Evolutionary conservation across 2,888 invertebrate species (phyloP).

Genomic region (Oscheius sp.): DNA sequence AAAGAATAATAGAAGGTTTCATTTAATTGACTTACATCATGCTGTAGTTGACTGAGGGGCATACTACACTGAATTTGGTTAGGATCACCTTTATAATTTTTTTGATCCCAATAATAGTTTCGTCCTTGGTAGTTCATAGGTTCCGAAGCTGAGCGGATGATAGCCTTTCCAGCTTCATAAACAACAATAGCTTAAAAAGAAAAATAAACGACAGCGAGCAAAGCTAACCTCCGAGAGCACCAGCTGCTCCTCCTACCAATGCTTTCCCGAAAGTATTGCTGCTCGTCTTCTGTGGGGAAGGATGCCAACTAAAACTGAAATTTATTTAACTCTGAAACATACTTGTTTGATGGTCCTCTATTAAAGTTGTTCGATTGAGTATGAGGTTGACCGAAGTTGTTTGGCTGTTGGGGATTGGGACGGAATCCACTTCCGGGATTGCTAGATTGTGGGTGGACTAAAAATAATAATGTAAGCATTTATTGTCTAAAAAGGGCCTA

Average conservation of each 20-base stretch:
- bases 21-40: conserved; percentile 13
- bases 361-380: conserved; percentile 30
- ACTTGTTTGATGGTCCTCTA: conserved; percentile 12
- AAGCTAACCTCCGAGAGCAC: conserved; percentile 46
- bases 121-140: conserved; percentile 62
- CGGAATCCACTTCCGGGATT: neutral
- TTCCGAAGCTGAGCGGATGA: conserved; percentile 58
- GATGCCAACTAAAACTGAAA: conserved; percentile 22
- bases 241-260: conserved; percentile 70
- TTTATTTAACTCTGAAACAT: neutral
- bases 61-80: conserved; percentile 58
- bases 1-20: neutral
- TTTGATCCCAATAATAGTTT: conserved; percentile 68
- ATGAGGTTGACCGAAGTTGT: neutral
- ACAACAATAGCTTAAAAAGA: conserved; percentile 43
- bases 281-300: conserved; percentile 2
- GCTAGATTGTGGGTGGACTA: conserved; percentile 18
- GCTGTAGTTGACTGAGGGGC: conserved; percentile 49
- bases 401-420: conserved; percentile 4
- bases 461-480: neutral
- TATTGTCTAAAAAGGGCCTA: neutral
- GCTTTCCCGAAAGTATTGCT: conserved; percentile 62
- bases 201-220: neutral
- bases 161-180: conserved; percentile 65
- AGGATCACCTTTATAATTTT: conserved; percentile 36